Evolutionary conservation across 1,140 invertebrate genomes (phyloP).

Genomic region (Apis mellifera): DNA sequence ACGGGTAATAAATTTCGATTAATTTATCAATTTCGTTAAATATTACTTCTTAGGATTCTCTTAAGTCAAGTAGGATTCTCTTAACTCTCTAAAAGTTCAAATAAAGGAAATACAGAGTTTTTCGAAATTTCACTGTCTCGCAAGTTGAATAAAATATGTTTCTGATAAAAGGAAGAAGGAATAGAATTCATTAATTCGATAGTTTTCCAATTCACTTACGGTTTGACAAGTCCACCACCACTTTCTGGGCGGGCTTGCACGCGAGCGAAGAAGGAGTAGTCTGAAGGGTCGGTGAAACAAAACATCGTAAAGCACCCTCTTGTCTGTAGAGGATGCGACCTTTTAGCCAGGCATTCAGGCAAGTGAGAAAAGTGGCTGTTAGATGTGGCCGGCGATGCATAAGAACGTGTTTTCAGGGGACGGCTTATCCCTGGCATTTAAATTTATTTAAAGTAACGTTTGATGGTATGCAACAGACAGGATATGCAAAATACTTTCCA

Average conservation of each 20-base stretch:
- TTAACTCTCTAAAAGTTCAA: too few species aligned
- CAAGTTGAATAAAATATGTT: background rate
- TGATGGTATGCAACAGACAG: background rate
- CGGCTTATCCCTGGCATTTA: slow-evolving; percentile 42
- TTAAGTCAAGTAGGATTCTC: too few species aligned
- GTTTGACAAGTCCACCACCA: slow-evolving; percentile 55
- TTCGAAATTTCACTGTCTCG: background rate
- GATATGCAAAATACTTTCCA: too few species aligned
- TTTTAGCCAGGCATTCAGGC: slow-evolving; percentile 63
- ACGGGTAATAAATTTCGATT: too few species aligned
- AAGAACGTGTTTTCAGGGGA: slow-evolving; percentile 53
- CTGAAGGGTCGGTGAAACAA: slow-evolving; percentile 61
- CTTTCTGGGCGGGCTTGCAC: slow-evolving; percentile 39
- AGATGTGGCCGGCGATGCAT: slow-evolving; percentile 59
- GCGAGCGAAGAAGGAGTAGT: slow-evolving; percentile 34
- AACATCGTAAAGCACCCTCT: slow-evolving; percentile 66
- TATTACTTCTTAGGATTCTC: too few species aligned
- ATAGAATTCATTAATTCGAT: slow-evolving; percentile 48
- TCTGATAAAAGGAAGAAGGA: background rate
- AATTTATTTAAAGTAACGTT: slow-evolving; percentile 50
- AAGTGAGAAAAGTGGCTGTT: slow-evolving; percentile 67
- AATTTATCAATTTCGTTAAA: too few species aligned
- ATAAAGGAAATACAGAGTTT: too few species aligned
- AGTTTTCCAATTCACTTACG: slow-evolving; percentile 59
- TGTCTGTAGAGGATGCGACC: slow-evolving; percentile 64